Base-by-base conservation (phyloP, 2,888 invertebrate genomes). In the Caenorhabditis afra region DNA sequence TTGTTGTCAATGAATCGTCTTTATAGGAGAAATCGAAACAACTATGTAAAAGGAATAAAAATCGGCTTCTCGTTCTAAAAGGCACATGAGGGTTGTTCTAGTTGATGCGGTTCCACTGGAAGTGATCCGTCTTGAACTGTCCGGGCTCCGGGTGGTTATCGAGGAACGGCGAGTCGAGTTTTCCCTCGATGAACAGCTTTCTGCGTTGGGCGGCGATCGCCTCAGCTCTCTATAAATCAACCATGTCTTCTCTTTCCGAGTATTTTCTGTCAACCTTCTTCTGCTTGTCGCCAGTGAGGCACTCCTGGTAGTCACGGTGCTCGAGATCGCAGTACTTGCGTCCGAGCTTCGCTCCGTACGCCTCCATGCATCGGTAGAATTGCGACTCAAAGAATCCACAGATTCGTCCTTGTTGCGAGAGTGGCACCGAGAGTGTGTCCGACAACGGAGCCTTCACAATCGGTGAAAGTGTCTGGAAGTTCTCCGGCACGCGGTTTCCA, bases 341-440 rank as follows among this genome's bases (percentile, higher is more conserved):
- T 12, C 88, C 89, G 44, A 89, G 73, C 73, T 86, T 87, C 3
- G 87, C 83, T 49, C 90, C 90, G 55, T 86, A 90, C 14, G 89
- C 90, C 52, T 88, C 89, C 87, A 90, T 85, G 79, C 90, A 90
- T 10, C 83, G 70, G 62, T 81, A 87, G 70, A 84, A 90, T 49
- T 90, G 88, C 3, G 84, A 81, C 59, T 90, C 90, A 79, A 90
- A 90, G 70, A 88, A 87, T 22, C 87, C 89, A 49, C 90, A 90
- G 22, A 73, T 81, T 11, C 64, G 53, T 73, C 76, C 68, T 68
- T 87, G 87, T 22, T 87, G 84, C 8, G 86, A 86, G 35, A 87
- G 81, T 20, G 86, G 86, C 12, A 87, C 74, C 22, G 84, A 68
- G 47, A 87, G 81, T 0, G 81, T 82, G 64, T 87, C 87, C 20